Percentiles rank a stretch among this genome's conserved stretches.
phyloP scores from a whole-genome alignment of 2,888 invertebrate species.

The Ischnura elegans region DNA sequence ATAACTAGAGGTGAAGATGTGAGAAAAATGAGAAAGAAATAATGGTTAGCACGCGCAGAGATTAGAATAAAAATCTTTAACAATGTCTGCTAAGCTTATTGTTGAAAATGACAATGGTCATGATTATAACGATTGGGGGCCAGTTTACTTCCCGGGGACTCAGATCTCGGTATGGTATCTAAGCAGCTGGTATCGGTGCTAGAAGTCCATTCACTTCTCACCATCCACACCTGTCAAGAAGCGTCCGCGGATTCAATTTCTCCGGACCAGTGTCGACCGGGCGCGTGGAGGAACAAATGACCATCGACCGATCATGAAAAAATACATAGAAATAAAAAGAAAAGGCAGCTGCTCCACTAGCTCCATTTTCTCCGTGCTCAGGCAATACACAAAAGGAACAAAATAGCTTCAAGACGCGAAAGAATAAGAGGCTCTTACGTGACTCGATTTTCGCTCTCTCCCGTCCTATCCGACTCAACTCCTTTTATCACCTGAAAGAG shows the following conservation, averaged over 20 bases:
- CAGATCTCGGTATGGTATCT: too few relatives aligned
- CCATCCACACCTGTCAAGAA: neutral
- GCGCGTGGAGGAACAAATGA: neutral
- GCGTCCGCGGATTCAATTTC: conserved; percentile 10
- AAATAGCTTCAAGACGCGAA: neutral
- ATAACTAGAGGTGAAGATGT: too few relatives aligned
- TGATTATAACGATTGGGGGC: too few relatives aligned
- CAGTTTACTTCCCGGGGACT: too few relatives aligned
- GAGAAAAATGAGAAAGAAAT: too few relatives aligned
- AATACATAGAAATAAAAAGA: neutral
- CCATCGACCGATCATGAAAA: neutral
- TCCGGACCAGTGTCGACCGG: neutral
- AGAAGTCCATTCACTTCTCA: neutral
- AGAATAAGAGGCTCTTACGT: neutral
- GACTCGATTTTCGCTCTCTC: neutral
- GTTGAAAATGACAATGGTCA: too few relatives aligned
- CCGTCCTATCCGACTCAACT: too few relatives aligned
- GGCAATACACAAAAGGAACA: neutral
- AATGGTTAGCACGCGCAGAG: too few relatives aligned
- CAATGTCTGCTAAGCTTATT: too few relatives aligned
- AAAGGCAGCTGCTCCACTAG: neutral
- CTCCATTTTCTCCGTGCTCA: neutral
- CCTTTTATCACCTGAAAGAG: too few relatives aligned
- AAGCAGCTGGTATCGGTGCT: too few relatives aligned
- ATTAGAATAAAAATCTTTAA: too few relatives aligned